Evolutionary conservation across 2,797 vertebrate species (phyloP).

Genomic region (Peromyscus nudipes): DNA sequence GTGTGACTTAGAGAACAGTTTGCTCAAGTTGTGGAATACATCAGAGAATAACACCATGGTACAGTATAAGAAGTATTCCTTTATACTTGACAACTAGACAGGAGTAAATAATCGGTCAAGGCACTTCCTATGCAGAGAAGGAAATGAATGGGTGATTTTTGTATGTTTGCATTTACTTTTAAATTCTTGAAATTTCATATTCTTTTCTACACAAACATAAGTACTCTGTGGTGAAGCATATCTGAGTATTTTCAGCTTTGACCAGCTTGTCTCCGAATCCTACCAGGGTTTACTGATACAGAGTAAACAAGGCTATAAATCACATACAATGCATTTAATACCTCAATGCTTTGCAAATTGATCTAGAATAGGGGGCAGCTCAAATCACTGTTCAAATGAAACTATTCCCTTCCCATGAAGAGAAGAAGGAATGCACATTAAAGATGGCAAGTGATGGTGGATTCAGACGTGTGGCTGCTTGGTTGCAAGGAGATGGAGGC

Average conservation of each 20-base stretch:
- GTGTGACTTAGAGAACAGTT: neutral
- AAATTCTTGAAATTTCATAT: slow-evolving; percentile 54
- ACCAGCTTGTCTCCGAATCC: slow-evolving; percentile 70
- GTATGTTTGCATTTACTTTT: slow-evolving; percentile 52
- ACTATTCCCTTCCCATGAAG: slow-evolving; percentile 37
- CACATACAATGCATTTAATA: slow-evolving; percentile 79
- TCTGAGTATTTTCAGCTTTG: slow-evolving; percentile 73
- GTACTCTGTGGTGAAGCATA: slow-evolving; percentile 60
- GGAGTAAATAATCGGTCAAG: slow-evolving; percentile 16
- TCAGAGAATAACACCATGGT: neutral
- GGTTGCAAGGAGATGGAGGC: neutral
- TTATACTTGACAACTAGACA: slow-evolving; percentile 50
- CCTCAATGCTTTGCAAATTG: slow-evolving; percentile 76
- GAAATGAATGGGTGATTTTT: neutral
- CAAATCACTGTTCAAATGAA: slow-evolving; percentile 58
- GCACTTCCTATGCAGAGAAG: slow-evolving; percentile 2
- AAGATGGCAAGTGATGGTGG: neutral
- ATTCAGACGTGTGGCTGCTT: slow-evolving; percentile 4
- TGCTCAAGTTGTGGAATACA: neutral
- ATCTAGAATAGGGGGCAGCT: slow-evolving; percentile 72
- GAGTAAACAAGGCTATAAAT: slow-evolving; percentile 79
- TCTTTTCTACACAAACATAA: slow-evolving; percentile 59
- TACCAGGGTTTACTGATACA: slow-evolving; percentile 67
- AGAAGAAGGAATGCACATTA: slow-evolving; percentile 41
- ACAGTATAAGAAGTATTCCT: slow-evolving; percentile 25